Evolutionary conservation across 1,140 invertebrate genomes (phyloP).

Genomic region (Lepidurus arcticus): DNA sequence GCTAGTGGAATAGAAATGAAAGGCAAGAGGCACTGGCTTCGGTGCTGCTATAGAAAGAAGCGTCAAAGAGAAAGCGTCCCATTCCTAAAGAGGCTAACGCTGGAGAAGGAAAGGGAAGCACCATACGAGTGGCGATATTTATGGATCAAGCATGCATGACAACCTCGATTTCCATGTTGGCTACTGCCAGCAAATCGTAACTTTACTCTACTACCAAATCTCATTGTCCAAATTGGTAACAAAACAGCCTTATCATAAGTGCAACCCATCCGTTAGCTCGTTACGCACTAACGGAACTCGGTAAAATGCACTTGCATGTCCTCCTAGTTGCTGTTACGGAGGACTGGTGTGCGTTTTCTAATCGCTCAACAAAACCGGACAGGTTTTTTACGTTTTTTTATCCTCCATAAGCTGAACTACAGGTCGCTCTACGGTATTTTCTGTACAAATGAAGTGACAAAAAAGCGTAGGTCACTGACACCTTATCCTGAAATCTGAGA

Average conservation of each 20-base stretch:
- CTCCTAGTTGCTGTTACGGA: not conserved
- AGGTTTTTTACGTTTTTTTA: too few species aligned
- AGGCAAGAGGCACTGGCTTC: not conserved
- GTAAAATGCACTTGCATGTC: not conserved
- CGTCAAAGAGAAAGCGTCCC: not conserved
- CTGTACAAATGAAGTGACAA: not conserved
- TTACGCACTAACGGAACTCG: not conserved
- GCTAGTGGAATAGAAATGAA: not conserved
- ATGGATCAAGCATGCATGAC: not conserved
- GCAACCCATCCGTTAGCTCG: not conserved
- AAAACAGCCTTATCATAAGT: not conserved
- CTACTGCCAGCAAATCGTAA: not conserved
- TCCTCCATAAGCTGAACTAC: too few species aligned
- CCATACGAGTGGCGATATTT: not conserved
- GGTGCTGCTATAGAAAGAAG: not conserved
- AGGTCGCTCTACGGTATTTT: too few species aligned
- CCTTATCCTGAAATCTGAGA: not conserved
- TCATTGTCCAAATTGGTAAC: not conserved
- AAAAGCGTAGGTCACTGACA: not conserved
- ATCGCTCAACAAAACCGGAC: too few species aligned
- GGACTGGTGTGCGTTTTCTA: not conserved
- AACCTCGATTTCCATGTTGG: slow-evolving; percentile 4
- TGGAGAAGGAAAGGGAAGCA: not conserved
- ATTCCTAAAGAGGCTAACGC: not conserved
- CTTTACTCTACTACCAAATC: not conserved